phyloP scores from a whole-genome alignment of 2,113 vertebrate species.

The Heterocephalus glaber region DNA sequence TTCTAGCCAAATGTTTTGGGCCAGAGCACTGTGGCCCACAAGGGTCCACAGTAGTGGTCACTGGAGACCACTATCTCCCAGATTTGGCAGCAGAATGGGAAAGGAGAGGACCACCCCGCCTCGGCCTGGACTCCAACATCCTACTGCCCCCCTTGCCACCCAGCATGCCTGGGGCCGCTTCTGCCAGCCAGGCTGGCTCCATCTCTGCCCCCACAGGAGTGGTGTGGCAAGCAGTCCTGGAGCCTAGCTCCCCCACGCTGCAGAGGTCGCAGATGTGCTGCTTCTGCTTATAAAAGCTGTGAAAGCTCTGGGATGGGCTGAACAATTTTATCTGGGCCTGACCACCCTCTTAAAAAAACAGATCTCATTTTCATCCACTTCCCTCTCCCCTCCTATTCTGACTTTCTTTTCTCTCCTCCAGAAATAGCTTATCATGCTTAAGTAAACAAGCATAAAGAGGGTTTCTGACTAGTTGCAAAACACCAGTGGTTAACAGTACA shows the following conservation, averaged over 20 bases:
- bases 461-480: slow-evolving; percentile 44
- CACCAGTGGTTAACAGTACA: background rate
- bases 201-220: background rate
- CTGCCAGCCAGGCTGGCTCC: background rate
- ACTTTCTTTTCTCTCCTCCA: background rate
- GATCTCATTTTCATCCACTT: slow-evolving; percentile 13
- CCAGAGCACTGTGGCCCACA: background rate
- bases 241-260: background rate
- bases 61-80: background rate
- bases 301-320: background rate
- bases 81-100: background rate
- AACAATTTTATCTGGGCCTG: slow-evolving; percentile 26
- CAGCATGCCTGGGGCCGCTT: background rate
- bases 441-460: slow-evolving; percentile 46
- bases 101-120: rapidly evolving
- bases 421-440: slow-evolving; percentile 47
- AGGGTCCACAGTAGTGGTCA: background rate
- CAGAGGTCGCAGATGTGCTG: background rate
- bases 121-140: rapidly evolving
- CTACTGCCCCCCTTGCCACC: rapidly evolving
- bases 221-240: rapidly evolving
- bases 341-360: background rate
- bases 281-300: background rate
- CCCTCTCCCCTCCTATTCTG: background rate
- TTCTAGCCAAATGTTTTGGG: background rate